These are phyloP conservation scores for Lepidochrysops patricia DNA, from an alignment of 2,888 invertebrate genomes.

Conservation along the genomic window DNA sequence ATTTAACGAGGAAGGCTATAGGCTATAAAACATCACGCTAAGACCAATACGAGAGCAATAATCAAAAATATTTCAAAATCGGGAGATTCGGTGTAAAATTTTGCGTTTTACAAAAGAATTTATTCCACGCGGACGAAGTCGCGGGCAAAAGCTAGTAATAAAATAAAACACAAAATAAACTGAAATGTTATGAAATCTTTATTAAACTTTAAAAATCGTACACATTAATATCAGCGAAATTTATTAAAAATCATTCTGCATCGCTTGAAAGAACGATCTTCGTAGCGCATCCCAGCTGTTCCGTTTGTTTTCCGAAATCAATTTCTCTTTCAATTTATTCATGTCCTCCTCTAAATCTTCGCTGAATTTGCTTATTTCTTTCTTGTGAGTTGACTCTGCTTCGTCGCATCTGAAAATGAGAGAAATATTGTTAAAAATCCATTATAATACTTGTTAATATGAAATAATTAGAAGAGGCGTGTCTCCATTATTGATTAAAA, in stretches of 20 bases:
- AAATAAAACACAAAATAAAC: no score
- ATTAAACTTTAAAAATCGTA: not conserved
- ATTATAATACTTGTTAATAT: not conserved
- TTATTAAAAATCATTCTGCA: slow-evolving; percentile 53
- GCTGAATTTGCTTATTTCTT: slow-evolving; percentile 46
- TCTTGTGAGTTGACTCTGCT: slow-evolving; percentile 43
- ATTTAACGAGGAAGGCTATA: no score
- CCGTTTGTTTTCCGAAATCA: slow-evolving; percentile 51
- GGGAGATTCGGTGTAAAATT: no score
- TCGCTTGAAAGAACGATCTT: slow-evolving; percentile 50
- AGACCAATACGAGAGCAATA: no score
- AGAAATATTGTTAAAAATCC: not conserved
- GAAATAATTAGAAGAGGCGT: not conserved
- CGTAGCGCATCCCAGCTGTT: slow-evolving; percentile 51
- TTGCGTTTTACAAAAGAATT: no score
- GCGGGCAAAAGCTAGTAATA: no score
- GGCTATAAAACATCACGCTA: no score
- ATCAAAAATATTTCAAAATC: no score
- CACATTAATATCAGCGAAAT: not conserved
- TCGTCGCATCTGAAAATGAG: slow-evolving; percentile 41
- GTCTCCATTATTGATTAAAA: slow-evolving; percentile 8
- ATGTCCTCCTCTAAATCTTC: slow-evolving; percentile 52
- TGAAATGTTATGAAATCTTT: no score
- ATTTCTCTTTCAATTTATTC: slow-evolving; percentile 47
- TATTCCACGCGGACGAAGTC: no score